phyloP scores from a whole-genome alignment of 2,797 vertebrate genomes.

The Sarcophilus harrisii region DNA sequence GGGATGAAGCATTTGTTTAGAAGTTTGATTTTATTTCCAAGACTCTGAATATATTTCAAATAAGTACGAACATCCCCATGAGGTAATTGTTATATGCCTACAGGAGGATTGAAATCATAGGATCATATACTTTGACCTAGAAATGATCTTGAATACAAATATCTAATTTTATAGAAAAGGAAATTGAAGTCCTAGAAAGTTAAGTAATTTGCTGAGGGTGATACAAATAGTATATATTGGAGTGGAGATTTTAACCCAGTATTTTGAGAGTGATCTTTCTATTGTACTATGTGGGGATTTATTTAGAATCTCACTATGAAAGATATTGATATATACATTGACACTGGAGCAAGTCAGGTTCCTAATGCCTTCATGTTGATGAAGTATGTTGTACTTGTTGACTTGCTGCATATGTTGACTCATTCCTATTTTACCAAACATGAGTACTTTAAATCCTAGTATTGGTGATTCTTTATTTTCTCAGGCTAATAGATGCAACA shows the following conservation, averaged over 20 bases:
- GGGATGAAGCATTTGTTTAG: no score
- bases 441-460: background rate
- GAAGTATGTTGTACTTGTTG: background rate
- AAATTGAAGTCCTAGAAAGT: background rate
- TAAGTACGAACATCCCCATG: background rate
- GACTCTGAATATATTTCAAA: background rate
- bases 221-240: background rate
- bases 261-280: background rate
- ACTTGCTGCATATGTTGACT: background rate
- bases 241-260: background rate
- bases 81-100: background rate
- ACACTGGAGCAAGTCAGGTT: background rate
- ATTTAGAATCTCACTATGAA: background rate
- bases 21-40: no score
- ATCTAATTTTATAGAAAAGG: background rate
- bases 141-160: background rate
- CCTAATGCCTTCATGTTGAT: background rate
- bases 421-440: background rate
- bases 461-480: background rate
- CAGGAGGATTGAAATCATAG: background rate
- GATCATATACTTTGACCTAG: background rate
- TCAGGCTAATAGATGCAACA: background rate
- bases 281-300: background rate
- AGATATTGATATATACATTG: background rate
- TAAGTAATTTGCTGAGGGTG: background rate